Base-by-base conservation (phyloP, 2,888 invertebrate species). In the Coelopa pilipes region DNA sequence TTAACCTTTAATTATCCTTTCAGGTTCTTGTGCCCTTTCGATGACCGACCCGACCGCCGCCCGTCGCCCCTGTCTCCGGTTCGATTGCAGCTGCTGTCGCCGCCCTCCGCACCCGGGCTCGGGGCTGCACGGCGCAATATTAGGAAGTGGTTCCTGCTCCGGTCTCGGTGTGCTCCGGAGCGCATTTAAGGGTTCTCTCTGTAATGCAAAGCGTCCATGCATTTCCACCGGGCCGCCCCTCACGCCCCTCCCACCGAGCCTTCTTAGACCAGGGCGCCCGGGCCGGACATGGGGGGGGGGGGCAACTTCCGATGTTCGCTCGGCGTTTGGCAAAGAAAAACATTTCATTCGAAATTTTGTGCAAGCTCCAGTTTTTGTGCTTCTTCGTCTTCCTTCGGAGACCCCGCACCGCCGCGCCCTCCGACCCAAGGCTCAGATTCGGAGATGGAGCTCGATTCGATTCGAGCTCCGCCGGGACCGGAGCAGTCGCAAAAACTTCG, bases 251-350 rank as follows among this genome's bases (percentile, higher is more conserved):
- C 7, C 34, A n/a, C n/a, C n/a, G n/a, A 34, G 34, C 34, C 7
- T 34, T 34, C 34, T 34, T 7, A 34, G 34, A 34, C 4, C 34
- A 7, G 7, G 34, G 7, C n/a, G n/a, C n/a, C n/a, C n/a, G n/a
- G n/a, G n/a, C n/a, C n/a, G n/a, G n/a, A n/a, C n/a, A n/a, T n/a
- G n/a, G 34, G 1, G 47, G 57, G 9, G 0, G 45, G 57, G 47
- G 46, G 3, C 45, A 19, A 69, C 13, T n/a, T 47, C 67, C 72
- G 21, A 55, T 17, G 21, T 34, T 73, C 55, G 59, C 15, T 49
- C 69, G 65, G 50, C 74, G 63, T 72, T 75, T 74, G 73, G 59
- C 57, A 70, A 74, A 76, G 74, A 55, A 74, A 71, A 75, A 75
- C 75, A 74, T 74, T 75, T 67, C 74, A 68, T 49, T 63, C 74